Evolutionary conservation across 2,888 invertebrate species (phyloP).

Genomic region (Hypsopygia costalis): DNA sequence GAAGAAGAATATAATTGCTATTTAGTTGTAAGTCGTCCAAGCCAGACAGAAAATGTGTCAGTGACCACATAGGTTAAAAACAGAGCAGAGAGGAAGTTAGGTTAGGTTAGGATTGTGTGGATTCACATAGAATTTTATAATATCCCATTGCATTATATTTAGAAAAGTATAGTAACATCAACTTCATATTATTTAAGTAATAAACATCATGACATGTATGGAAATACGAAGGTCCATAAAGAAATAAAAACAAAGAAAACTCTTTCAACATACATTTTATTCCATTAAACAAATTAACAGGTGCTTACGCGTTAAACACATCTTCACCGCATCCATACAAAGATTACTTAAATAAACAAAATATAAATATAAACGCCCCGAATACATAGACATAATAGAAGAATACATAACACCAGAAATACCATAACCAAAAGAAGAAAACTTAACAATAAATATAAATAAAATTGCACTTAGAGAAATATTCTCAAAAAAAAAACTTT

Average conservation of each 20-base stretch:
- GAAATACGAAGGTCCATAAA: too few relatives aligned
- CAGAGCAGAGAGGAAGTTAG: too few relatives aligned
- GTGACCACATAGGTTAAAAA: too few relatives aligned
- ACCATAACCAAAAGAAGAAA: conserved; percentile 48
- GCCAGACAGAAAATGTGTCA: too few relatives aligned
- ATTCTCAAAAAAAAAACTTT: conserved; percentile 44
- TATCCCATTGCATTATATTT: too few relatives aligned
- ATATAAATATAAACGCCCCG: conserved; percentile 34
- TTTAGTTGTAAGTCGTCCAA: too few relatives aligned
- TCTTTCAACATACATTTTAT: conserved; percentile 71
- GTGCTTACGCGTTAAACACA: conserved; percentile 52
- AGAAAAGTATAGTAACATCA: too few relatives aligned
- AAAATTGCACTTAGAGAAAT: conserved; percentile 68
- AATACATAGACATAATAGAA: conserved; percentile 33
- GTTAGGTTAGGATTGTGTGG: too few relatives aligned
- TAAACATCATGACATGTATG: too few relatives aligned
- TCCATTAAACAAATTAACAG: conserved; percentile 74
- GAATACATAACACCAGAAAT: conserved; percentile 32
- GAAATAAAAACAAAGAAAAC: conserved; percentile 13
- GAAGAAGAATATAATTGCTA: too few relatives aligned
- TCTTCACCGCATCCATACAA: conserved; percentile 44
- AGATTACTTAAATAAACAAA: conserved; percentile 33
- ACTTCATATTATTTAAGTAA: too few relatives aligned
- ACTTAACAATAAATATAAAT: conserved; percentile 35
- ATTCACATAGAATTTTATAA: too few relatives aligned